Conservation (phyloP, 2,888 invertebrate genomes). For the Steromphala cineraria region DNA sequence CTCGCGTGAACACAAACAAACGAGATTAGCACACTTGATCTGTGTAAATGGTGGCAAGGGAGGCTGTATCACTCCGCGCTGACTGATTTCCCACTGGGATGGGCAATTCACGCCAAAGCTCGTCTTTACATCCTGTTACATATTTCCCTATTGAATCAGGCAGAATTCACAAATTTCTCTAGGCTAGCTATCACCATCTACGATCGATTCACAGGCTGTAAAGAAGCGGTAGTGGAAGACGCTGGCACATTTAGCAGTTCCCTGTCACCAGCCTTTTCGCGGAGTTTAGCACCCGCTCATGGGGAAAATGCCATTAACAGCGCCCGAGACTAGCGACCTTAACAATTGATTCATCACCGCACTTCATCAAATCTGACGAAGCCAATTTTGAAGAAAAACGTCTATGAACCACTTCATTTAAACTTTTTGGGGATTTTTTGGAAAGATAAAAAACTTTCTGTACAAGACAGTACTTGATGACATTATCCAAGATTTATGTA, state of each 20-base stretch:
- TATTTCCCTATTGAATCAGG: slow-evolving; percentile 19
- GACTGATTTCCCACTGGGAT: slow-evolving; percentile 15
- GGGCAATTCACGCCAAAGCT: slow-evolving; percentile 15
- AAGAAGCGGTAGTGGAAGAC: background rate
- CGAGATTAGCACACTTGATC: slow-evolving; percentile 21
- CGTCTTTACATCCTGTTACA: slow-evolving; percentile 7
- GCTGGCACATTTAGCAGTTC: background rate
- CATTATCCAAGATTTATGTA: too few relatives aligned
- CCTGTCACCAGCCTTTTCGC: slow-evolving; percentile 10
- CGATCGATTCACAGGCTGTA: slow-evolving; percentile 1
- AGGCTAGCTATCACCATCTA: background rate
- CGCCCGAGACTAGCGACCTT: background rate
- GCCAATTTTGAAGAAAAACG: background rate
- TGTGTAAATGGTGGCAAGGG: slow-evolving; percentile 19
- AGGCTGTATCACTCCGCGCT: background rate
- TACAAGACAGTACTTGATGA: too few relatives aligned
- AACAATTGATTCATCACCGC: background rate
- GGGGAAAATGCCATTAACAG: slow-evolving; percentile 22
- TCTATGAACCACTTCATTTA: too few relatives aligned
- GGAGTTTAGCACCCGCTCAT: slow-evolving; percentile 19
- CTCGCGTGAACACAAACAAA: slow-evolving; percentile 21
- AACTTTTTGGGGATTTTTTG: too few relatives aligned
- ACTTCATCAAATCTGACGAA: slow-evolving; percentile 14
- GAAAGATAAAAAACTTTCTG: too few relatives aligned
- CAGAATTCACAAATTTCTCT: slow-evolving; percentile 16